These are phyloP conservation scores for Rhinogobius similis DNA, from an alignment of 2,113 vertebrate species.

Conservation along the genomic window DNA sequence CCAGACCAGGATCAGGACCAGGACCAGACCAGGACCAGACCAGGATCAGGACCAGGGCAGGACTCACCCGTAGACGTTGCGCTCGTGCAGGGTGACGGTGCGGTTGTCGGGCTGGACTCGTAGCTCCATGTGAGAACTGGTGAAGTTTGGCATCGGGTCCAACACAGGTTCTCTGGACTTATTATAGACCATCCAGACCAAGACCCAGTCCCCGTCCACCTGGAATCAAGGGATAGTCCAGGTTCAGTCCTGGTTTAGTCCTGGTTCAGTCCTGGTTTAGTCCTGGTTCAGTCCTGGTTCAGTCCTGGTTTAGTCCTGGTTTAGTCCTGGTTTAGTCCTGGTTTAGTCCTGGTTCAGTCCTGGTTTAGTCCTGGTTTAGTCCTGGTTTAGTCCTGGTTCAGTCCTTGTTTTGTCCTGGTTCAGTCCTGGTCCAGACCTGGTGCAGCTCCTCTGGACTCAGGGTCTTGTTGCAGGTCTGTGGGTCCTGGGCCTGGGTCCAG, in stretches of 20 bases:
- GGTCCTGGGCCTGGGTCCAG: neutral
- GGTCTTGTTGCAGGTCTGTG: neutral
- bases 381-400: neutral
- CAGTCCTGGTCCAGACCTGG: neutral
- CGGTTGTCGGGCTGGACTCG: neutral
- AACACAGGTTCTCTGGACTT: neutral
- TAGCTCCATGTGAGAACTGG: neutral
- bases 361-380: neutral
- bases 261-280: neutral
- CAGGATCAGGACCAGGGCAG: too few relatives aligned
- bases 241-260: neutral
- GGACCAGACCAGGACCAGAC: too few relatives aligned
- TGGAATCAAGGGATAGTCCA: neutral
- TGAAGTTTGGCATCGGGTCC: neutral
- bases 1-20: too few relatives aligned
- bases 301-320: neutral
- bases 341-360: too few relatives aligned
- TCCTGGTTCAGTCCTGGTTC: neutral
- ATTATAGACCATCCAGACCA: neutral
- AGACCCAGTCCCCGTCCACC: neutral
- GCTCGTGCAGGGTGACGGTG: too few relatives aligned
- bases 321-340: neutral
- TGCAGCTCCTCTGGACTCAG: neutral
- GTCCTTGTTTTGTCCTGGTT: neutral
- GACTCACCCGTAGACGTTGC: too few relatives aligned